These are phyloP conservation scores for Nomia melanderi DNA, from an alignment of 1,140 invertebrate species.

Conservation along the genomic window DNA sequence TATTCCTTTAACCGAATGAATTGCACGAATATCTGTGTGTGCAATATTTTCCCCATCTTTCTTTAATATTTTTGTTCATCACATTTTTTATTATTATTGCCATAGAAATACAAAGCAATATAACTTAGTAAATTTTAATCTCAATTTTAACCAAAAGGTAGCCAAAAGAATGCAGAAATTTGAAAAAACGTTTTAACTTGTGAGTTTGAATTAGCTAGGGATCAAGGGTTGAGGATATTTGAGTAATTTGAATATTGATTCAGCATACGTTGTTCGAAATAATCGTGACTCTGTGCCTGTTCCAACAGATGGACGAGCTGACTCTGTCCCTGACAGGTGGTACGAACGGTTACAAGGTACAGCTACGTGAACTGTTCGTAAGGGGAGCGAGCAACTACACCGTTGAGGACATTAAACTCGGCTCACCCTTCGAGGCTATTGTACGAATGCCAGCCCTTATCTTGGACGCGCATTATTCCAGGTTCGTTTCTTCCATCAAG, in stretches of 20 bases:
- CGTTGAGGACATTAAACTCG: slow-evolving; percentile 84
- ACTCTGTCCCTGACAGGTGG: slow-evolving; percentile 86
- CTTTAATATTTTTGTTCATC: no score
- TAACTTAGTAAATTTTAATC: no score
- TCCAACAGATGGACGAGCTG: slow-evolving; percentile 84
- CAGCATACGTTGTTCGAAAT: background rate
- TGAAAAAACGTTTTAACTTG: no score
- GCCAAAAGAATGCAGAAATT: background rate
- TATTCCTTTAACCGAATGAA: no score
- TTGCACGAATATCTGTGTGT: no score
- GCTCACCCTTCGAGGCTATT: slow-evolving; percentile 85
- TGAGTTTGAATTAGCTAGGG: no score
- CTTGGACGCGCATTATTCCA: slow-evolving; percentile 86
- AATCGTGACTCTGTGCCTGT: background rate
- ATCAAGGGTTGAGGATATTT: no score
- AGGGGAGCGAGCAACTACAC: slow-evolving; percentile 87
- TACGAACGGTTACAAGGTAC: slow-evolving; percentile 86
- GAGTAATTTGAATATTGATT: background rate
- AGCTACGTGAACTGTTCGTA: slow-evolving; percentile 85
- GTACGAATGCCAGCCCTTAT: slow-evolving; percentile 85
- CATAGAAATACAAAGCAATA: no score
- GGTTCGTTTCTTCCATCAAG: slow-evolving; percentile 62
- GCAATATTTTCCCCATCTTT: no score
- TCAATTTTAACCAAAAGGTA: no score
- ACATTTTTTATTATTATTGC: no score